A percentile compares a stretch with the other conserved stretches of the same genome.
Conservation (phyloP, 2,888 invertebrate genomes). For the Phengaris arion region DNA sequence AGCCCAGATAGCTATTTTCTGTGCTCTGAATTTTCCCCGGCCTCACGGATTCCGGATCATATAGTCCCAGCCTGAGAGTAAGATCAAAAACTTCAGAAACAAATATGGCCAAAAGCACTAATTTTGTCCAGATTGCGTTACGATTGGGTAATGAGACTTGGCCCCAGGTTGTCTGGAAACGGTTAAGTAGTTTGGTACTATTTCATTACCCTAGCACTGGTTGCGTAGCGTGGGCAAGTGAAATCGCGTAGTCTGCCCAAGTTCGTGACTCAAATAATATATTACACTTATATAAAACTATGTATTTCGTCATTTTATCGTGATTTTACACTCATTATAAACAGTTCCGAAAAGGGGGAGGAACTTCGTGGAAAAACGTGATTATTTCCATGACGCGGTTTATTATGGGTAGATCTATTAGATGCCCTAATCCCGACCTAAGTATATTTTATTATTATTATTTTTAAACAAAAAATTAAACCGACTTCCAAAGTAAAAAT, state of each 20-base stretch:
- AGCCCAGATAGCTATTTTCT: no score
- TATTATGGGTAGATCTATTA: neutral
- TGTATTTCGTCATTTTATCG: neutral
- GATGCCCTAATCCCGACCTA: no score
- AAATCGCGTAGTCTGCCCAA: constrained; percentile 27
- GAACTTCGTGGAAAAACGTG: neutral
- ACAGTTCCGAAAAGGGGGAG: constrained; percentile 11
- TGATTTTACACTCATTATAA: neutral
- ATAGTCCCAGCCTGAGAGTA: neutral
- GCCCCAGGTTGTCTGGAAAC: constrained; percentile 8
- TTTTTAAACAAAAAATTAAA: no score
- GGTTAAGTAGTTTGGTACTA: constrained; percentile 6
- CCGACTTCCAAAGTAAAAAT: no score
- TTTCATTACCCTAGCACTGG: constrained; percentile 7
- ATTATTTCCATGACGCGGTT: neutral
- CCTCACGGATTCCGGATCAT: no score
- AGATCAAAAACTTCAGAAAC: neutral
- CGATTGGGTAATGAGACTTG: neutral
- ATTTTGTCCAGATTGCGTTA: constrained; percentile 3
- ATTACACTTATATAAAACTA: constrained; percentile 21
- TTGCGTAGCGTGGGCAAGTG: constrained; percentile 23
- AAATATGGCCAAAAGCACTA: neutral
- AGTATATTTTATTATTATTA: no score
- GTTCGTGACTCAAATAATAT: constrained; percentile 27
- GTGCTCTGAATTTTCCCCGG: no score